Percentiles rank a stretch among this genome's conserved stretches.
These are phyloP conservation scores for Dasypolia templi DNA, from an alignment of 2,888 invertebrate species.

Conservation along the genomic window DNA sequence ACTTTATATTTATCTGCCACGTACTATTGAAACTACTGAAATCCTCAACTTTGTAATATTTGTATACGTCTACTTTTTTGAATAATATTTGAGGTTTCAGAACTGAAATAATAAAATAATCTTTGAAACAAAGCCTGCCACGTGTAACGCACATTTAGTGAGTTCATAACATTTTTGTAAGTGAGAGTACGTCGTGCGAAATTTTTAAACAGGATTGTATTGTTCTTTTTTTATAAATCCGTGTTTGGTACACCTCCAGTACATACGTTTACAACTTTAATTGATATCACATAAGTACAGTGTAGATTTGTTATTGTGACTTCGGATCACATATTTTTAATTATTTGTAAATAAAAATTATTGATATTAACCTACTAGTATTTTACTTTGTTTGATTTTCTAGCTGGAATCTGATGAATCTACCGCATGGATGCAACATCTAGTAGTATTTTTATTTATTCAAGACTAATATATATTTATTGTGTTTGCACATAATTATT, in stretches of 20 bases:
- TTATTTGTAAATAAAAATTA: slow-evolving; percentile 85
- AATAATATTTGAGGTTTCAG: slow-evolving; percentile 29
- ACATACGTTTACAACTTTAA: slow-evolving; percentile 67
- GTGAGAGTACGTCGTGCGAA: slow-evolving; percentile 40
- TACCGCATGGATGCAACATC: no score
- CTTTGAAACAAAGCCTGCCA: slow-evolving; percentile 25
- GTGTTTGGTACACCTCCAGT: slow-evolving; percentile 59
- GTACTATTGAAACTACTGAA: slow-evolving; percentile 23
- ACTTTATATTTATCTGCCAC: slow-evolving; percentile 33
- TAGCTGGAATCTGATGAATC: no score
- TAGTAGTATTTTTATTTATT: no score
- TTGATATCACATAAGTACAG: slow-evolving; percentile 66
- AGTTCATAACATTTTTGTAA: slow-evolving; percentile 49
- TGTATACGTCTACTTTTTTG: slow-evolving; percentile 25
- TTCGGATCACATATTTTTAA: slow-evolving; percentile 80
- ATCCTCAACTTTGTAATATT: slow-evolving; percentile 15
- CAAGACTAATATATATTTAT: no score
- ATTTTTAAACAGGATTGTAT: slow-evolving; percentile 52
- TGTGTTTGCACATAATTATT: no score
- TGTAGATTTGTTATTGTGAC: slow-evolving; percentile 82
- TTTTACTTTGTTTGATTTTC: slow-evolving; percentile 33
- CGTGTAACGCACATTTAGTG: slow-evolving; percentile 39
- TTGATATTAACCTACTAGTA: slow-evolving; percentile 67
- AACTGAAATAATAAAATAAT: slow-evolving; percentile 12
- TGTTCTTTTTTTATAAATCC: slow-evolving; percentile 53